Conservation (phyloP, 2,113 vertebrate species). For the Crotalus helleri region DNA sequence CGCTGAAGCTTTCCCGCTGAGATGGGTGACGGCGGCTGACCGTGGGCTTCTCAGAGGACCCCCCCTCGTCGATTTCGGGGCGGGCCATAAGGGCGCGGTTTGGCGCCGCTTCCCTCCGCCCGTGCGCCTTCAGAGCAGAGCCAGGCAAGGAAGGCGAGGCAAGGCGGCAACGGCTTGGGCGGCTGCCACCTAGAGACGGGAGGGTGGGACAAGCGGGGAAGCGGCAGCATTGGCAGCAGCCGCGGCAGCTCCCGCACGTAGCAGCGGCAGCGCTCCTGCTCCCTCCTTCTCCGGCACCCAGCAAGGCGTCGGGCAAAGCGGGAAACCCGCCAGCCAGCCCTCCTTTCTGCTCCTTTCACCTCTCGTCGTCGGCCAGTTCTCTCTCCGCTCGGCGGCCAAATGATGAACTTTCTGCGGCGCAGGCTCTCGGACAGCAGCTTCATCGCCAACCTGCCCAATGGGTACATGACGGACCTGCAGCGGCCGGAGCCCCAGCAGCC, state of each 20-base stretch:
- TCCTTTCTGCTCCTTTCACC: neutral
- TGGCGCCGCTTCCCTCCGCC: neutral
- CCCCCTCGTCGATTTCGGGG: neutral
- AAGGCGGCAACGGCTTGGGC: neutral
- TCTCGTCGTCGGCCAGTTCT: neutral
- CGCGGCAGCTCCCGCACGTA: neutral
- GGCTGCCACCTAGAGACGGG: neutral
- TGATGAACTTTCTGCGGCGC: slow-evolving; percentile 96
- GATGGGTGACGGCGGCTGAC: neutral
- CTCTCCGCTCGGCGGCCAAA: slow-evolving; percentile 60
- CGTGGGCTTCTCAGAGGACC: neutral
- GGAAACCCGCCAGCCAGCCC: slow-evolving; percentile 44
- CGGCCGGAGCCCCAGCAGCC: slow-evolving; percentile 75
- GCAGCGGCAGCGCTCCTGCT: slow-evolving; percentile 18
- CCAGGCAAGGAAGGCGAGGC: neutral
- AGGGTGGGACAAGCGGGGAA: slow-evolving; percentile 35
- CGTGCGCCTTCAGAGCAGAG: neutral
- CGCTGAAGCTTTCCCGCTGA: neutral
- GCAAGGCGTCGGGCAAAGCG: slow-evolving; percentile 57
- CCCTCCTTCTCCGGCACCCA: neutral
- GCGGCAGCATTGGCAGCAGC: neutral
- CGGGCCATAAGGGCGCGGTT: neutral
- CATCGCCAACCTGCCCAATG: slow-evolving; percentile 95
- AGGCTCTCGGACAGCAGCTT: slow-evolving; percentile 97
- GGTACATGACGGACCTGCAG: slow-evolving; percentile 96